These are phyloP conservation scores for Hyperoplus immaculatus DNA, from an alignment of 2,797 vertebrate genomes.

Conservation along the genomic window DNA sequence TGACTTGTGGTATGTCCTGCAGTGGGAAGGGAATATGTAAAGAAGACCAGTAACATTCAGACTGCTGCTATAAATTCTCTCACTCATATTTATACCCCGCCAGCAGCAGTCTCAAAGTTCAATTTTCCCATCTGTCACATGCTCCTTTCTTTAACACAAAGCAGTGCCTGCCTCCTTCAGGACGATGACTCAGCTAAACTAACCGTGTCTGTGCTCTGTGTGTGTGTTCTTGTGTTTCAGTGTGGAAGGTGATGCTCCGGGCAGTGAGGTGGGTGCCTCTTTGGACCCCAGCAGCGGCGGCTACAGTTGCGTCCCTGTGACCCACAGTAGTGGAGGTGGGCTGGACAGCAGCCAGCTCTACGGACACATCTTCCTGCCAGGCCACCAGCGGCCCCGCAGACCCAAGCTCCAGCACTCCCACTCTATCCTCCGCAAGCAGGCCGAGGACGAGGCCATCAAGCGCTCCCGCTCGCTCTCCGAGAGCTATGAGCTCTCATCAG, in stretches of 20 bases:
- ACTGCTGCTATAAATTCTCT: constrained; percentile 60
- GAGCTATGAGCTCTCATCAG: constrained; percentile 99
- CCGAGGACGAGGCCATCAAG: constrained; percentile 98
- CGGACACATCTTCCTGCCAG: constrained; percentile 87
- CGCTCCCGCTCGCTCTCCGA: constrained; percentile 95
- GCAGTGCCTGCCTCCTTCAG: constrained; percentile 13
- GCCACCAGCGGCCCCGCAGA: constrained; percentile 88
- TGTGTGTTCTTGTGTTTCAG: constrained; percentile 77
- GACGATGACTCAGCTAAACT: constrained; percentile 50
- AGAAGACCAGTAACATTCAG: not conserved
- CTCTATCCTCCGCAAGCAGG: constrained; percentile 97
- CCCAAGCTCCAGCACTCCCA: constrained; percentile 95
- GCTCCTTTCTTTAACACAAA: constrained; percentile 35
- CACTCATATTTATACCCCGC: constrained; percentile 50
- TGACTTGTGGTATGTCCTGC: constrained; percentile 19
- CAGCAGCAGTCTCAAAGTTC: constrained; percentile 63
- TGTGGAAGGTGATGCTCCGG: constrained; percentile 94
- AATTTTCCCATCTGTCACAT: constrained; percentile 53
- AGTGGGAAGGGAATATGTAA: constrained; percentile 8
- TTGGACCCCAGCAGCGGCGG: constrained; percentile 84
- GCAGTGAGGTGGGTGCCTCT: constrained; percentile 89
- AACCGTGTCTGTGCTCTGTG: constrained; percentile 22
- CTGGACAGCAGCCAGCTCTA: constrained; percentile 88
- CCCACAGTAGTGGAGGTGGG: constrained; percentile 72
- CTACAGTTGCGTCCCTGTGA: constrained; percentile 75